phyloP scores from a whole-genome alignment of 1,140 invertebrate genomes.

The Drosophila willistoni region DNA sequence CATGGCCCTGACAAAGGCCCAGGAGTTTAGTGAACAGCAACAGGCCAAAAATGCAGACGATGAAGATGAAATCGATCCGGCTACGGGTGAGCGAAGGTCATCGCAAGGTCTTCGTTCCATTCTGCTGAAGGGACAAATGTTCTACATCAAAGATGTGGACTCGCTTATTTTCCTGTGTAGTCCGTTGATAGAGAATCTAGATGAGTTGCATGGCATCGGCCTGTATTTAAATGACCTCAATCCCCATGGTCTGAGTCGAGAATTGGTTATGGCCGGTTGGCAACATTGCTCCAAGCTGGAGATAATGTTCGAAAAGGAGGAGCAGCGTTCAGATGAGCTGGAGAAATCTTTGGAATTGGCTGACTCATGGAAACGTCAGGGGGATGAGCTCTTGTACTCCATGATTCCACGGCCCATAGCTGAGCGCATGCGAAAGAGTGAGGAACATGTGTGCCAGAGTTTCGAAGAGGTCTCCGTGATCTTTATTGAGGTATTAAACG shows the following conservation, averaged over 20 bases:
- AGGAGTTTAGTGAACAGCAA: conserved; percentile 51
- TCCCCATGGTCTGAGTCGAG: conserved; percentile 92
- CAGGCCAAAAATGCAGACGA: conserved; percentile 40
- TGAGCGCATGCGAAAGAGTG: conserved; percentile 86
- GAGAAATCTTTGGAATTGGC: conserved; percentile 88
- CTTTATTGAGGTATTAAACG: conserved; percentile 84
- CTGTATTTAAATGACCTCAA: conserved; percentile 94
- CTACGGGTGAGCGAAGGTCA: conserved; percentile 85
- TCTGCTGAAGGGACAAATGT: conserved; percentile 93
- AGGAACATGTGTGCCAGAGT: conserved; percentile 89
- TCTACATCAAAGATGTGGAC: conserved; percentile 90
- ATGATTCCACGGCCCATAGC: conserved; percentile 94
- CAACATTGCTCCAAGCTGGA: conserved; percentile 93
- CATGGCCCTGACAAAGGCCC: conserved; percentile 50
- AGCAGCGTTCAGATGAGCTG: conserved; percentile 89
- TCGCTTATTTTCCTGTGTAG: conserved; percentile 93
- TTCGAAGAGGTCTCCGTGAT: conserved; percentile 85
- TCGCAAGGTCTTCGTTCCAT: conserved; percentile 89
- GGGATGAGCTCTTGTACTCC: conserved; percentile 94
- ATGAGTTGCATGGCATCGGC: conserved; percentile 91
- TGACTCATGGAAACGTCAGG: conserved; percentile 93
- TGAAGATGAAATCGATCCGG: conserved; percentile 48
- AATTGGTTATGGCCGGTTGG: conserved; percentile 93
- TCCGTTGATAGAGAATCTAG: conserved; percentile 93
- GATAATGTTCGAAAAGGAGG: conserved; percentile 91